These are phyloP conservation scores for Argyrosomus regius DNA, from an alignment of 2,797 vertebrate genomes.

Conservation along the genomic window DNA sequence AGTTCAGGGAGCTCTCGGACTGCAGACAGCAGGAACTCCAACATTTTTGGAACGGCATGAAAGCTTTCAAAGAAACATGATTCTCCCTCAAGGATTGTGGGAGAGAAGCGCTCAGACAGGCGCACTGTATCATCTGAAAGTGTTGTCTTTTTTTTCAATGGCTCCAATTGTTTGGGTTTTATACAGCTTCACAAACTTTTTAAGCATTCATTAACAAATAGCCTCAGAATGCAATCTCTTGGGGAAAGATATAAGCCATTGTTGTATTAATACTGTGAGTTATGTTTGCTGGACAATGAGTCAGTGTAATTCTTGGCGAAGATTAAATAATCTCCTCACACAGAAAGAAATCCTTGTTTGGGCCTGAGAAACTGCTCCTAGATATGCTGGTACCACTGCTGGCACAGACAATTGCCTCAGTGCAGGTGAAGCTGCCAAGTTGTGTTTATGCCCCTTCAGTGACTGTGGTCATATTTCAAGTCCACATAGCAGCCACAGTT, in stretches of 20 bases:
- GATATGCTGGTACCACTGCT: constrained; percentile 25
- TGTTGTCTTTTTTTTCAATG: constrained; percentile 17
- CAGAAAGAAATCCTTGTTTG: constrained; percentile 30
- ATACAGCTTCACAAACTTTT: constrained; percentile 25
- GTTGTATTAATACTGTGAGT: neutral
- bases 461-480: constrained; percentile 74
- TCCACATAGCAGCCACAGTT: constrained; percentile 57
- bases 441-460: constrained; percentile 66
- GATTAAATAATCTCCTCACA: constrained; percentile 15
- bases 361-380: constrained; percentile 14
- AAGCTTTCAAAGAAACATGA: constrained; percentile 76
- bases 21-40: constrained; percentile 66
- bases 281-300: constrained; percentile 10
- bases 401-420: constrained; percentile 47
- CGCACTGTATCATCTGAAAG: constrained; percentile 41
- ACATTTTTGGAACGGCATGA: constrained; percentile 71
- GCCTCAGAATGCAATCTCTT: neutral
- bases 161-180: constrained; percentile 31
- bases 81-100: constrained; percentile 58
- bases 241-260: neutral
- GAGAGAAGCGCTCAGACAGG: constrained; percentile 59
- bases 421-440: constrained; percentile 61
- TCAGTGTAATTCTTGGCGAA: constrained; percentile 19
- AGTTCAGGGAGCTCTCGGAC: constrained; percentile 63
- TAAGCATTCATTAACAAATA: constrained; percentile 2